Base-by-base conservation (phyloP, 2,113 vertebrate species). In the Dolichotis patagonum region DNA sequence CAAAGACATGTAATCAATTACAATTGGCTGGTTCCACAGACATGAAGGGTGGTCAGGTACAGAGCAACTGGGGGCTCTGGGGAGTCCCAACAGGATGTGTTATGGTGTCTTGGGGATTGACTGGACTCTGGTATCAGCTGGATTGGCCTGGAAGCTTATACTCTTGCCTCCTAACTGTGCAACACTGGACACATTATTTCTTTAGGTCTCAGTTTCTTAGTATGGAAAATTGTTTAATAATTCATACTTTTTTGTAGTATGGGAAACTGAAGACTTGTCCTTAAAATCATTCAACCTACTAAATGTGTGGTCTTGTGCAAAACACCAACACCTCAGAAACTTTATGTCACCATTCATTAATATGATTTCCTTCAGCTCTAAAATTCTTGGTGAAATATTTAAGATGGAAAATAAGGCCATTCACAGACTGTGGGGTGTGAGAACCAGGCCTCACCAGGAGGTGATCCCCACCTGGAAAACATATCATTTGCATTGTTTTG, bases 21-120 rank as follows among this genome's bases (percentile, higher is more conserved):
- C 38, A 54, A 43, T 56, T 19, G 49, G 89, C 38, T 58, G 1
- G 80, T 90, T 77, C 63, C 56, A 49, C 4, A 49, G 22, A 73
- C 46, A 49, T 49, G 52, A 43, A 93, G 6, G 2, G 7, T 2
- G 26, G 24, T 32, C 0, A 19, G 38, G 43, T 32, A 1, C 12
- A 4, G 16, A 20, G 3, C 12, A 49, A 69, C 17, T 5, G 0
- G 46, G 8, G 63, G 7, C 43, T 52, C 73, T 7, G 6, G 7
- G 26, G 41, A n/a, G 20, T 43, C 24, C 41, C 54, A 65, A 22
- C 1, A 26, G 81, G 38, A 67, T 84, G 20, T 0, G 7, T 12
- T 3, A 0, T 22, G 30, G 24, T 24, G 2, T 69, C 0, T 0
- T 7, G 7, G 7, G n/a, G 65, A 56, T 38, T 11, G 14, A 11